Conservation (phyloP, 2,113 vertebrate species). For the Genyomyrus donnyi region DNA sequence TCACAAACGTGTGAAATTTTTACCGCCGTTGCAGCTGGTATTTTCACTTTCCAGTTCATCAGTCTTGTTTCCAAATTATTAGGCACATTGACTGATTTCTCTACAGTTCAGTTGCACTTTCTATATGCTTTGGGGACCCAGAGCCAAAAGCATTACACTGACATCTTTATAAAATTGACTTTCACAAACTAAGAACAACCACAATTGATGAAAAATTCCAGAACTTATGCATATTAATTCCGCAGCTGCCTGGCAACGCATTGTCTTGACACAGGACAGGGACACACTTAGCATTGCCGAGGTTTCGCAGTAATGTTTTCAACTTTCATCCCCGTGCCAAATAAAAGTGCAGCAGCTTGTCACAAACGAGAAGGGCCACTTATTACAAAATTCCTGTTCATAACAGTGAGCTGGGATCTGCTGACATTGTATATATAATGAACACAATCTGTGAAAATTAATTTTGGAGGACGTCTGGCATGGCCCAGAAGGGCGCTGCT, state of each 20-base stretch:
- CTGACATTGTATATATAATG: slow-evolving; percentile 20
- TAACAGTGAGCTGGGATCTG: background rate
- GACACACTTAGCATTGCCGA: background rate
- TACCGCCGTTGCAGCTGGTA: background rate
- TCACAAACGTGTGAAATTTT: background rate
- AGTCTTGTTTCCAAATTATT: background rate
- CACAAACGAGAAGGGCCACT: background rate
- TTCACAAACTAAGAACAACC: background rate
- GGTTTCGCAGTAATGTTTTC: background rate
- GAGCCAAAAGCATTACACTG: background rate
- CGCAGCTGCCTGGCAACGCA: background rate
- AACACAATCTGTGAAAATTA: slow-evolving; percentile 28
- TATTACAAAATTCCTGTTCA: slow-evolving; percentile 20
- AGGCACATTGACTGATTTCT: background rate
- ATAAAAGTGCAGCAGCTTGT: background rate
- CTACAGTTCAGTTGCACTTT: background rate
- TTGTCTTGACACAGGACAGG: background rate
- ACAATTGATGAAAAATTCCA: background rate
- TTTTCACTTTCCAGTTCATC: background rate
- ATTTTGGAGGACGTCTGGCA: slow-evolving; percentile 20
- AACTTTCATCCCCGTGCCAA: background rate
- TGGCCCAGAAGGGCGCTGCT: background rate
- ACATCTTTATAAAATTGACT: background rate
- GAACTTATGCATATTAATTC: background rate
- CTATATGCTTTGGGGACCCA: background rate